These are phyloP conservation scores for Pituophis catenifer DNA, from an alignment of 2,113 vertebrate genomes.

Conservation along the genomic window DNA sequence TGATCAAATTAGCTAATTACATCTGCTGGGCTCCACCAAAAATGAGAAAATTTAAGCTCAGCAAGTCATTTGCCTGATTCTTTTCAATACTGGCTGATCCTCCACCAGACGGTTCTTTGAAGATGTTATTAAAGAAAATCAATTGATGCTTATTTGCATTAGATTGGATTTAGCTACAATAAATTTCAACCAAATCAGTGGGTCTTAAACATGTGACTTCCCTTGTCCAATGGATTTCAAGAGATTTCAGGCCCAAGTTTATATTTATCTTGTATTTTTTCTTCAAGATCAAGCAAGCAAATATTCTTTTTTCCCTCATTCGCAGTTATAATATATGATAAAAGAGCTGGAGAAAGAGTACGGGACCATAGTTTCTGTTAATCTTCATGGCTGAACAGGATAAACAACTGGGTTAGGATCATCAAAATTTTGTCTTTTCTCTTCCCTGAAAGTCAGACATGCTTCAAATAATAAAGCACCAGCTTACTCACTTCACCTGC, in stretches of 20 bases:
- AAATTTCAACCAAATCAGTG: background rate
- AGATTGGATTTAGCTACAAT: background rate
- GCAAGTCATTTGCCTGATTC: background rate
- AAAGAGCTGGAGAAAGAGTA: no score
- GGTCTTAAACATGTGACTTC: background rate
- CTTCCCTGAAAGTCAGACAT: background rate
- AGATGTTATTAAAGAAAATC: background rate
- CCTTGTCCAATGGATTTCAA: background rate
- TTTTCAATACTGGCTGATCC: background rate
- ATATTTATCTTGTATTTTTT: background rate
- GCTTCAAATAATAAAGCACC: background rate
- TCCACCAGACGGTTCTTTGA: background rate
- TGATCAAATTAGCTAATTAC: slow-evolving; percentile 37
- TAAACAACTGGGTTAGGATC: background rate
- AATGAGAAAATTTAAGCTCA: background rate
- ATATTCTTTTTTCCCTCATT: background rate
- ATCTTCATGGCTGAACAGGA: background rate
- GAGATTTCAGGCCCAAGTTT: background rate
- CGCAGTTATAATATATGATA: background rate
- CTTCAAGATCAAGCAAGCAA: background rate
- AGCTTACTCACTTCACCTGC: background rate
- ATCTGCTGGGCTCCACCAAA: background rate
- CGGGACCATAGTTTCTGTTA: background rate
- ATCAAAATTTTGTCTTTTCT: background rate
- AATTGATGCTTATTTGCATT: background rate